These are phyloP conservation scores for Amblyopsis rosae DNA, from an alignment of 2,113 vertebrate species.

Conservation along the genomic window DNA sequence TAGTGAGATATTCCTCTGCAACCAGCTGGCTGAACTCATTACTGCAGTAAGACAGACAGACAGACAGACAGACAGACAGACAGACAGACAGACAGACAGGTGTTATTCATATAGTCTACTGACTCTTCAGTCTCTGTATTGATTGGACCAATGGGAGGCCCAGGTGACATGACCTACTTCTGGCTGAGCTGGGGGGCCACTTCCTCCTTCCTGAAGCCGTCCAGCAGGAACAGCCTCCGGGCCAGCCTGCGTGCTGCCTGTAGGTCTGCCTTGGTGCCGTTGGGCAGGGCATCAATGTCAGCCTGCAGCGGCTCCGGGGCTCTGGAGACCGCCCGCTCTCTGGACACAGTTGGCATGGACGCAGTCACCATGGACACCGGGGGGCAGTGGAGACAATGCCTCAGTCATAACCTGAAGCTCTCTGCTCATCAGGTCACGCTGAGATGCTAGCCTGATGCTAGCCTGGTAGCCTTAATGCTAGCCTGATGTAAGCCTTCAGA, in stretches of 20 bases:
- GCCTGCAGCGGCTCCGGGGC: conserved; percentile 76
- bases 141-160: not conserved
- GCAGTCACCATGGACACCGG: conserved; percentile 11
- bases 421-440: too few relatives aligned
- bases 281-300: conserved; percentile 82
- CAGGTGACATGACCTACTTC: conserved; percentile 79
- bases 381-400: too few relatives aligned
- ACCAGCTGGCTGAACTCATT: conserved; percentile 96
- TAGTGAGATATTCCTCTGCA: conserved; percentile 91
- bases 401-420: too few relatives aligned
- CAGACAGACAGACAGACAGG: conserved; percentile 3
- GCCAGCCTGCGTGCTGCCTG: conserved; percentile 91
- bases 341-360: conserved; percentile 26
- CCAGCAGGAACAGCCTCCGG: conserved; percentile 90
- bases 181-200: conserved; percentile 92
- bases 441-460: too few relatives aligned
- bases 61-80: conserved; percentile 11
- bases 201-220: conserved; percentile 94
- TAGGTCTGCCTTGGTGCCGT: conserved; percentile 87
- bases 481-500: too few relatives aligned
- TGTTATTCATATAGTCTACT: not conserved
- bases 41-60: conserved; percentile 70
- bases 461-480: too few relatives aligned
- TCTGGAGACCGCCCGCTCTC: conserved; percentile 58
- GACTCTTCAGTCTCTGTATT: not conserved